A percentile compares a stretch with the other conserved stretches of the same genome.
phyloP scores from a whole-genome alignment of 2,888 invertebrate species.

The Latheticus oryzae region DNA sequence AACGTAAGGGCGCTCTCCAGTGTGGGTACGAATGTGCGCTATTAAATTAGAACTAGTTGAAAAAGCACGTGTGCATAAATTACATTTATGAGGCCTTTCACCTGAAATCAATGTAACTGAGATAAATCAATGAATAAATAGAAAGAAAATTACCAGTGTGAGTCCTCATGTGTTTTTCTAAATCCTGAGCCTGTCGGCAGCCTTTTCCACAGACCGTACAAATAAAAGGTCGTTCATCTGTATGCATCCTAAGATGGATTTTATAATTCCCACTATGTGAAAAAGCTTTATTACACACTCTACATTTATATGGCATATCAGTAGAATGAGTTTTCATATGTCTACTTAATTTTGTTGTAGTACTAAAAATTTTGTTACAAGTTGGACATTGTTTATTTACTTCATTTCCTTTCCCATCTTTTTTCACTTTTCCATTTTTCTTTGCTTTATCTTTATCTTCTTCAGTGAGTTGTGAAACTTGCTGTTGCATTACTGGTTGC shows the following conservation, averaged over 20 bases:
- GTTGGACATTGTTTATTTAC: conserved; percentile 60
- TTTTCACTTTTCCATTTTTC: conserved; percentile 41
- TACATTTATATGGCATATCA: conserved; percentile 65
- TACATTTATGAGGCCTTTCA: conserved; percentile 65
- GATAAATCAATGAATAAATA: conserved; percentile 4
- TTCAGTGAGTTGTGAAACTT: conserved; percentile 14
- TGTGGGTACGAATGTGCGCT: conserved; percentile 65
- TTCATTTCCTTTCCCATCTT: conserved; percentile 47
- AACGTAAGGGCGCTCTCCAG: conserved; percentile 65
- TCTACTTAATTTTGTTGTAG: conserved; percentile 61
- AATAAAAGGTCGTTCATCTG: conserved; percentile 64
- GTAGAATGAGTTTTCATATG: conserved; percentile 65
- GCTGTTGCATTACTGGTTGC: conserved; percentile 43
- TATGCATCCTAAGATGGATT: conserved; percentile 64
- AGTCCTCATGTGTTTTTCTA: conserved; percentile 66
- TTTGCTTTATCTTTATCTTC: conserved; percentile 43
- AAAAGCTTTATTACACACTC: conserved; percentile 64
- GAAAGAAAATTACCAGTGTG: conserved; percentile 62
- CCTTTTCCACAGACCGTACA: conserved; percentile 66
- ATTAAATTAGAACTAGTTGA: conserved; percentile 66
- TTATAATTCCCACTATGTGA: conserved; percentile 66
- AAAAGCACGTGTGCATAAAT: conserved; percentile 65
- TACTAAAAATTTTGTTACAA: conserved; percentile 63
- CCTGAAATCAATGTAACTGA: conserved; percentile 52
- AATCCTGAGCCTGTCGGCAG: conserved; percentile 65